Evolutionary conservation across 2,888 invertebrate genomes (phyloP), one percentile per base, ranked within the genome.

Genomic region (Catocala nupta): DNA sequence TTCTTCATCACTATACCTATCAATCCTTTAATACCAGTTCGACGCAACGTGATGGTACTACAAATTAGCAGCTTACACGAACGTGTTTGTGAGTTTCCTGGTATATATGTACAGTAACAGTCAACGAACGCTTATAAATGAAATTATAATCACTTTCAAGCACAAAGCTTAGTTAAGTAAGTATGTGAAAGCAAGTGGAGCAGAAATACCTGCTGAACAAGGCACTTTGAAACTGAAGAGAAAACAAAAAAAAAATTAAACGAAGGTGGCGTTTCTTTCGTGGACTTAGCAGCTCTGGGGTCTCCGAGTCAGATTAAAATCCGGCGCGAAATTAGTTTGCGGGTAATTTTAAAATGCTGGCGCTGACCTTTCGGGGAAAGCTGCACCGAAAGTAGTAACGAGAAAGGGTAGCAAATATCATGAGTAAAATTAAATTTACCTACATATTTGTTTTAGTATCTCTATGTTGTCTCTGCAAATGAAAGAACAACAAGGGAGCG

Each of bases 341-440:
- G 36, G 48, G 43, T 34, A 48, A 59, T 53, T 53, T 42, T 12
- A 47, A 59, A 59, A 54, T 54, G 48, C 13, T 34, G 51, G 9
- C 9, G 33, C 8, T 49, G 59, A 54, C 33, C 33, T 49, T 44
- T 54, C 6, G n/a, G 13, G 25, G 45, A 11, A 44, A 13, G 16
- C 39, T 52, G 45, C n/a, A 25, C 9, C 7, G n/a, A 42, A 59
- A 33, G n/a, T 16, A 12, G 12, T 58, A 58, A 45, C 44, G 34
- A 51, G 25, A 44, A 48, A 52, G 45, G 51, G 45, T 51, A 51
- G 16, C 4, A 51, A 36, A 49, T 16, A 58, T 58, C 45, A 51
- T 47, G 45, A 58, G 48, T 43, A 42, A 10, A 59, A 59, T 59
- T 49, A 11, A 12, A 25, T 39, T 7, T 39, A 36, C 5, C 36